Conservation (phyloP, 2,113 vertebrate species). For the Mesembrinibis cayennensis region DNA sequence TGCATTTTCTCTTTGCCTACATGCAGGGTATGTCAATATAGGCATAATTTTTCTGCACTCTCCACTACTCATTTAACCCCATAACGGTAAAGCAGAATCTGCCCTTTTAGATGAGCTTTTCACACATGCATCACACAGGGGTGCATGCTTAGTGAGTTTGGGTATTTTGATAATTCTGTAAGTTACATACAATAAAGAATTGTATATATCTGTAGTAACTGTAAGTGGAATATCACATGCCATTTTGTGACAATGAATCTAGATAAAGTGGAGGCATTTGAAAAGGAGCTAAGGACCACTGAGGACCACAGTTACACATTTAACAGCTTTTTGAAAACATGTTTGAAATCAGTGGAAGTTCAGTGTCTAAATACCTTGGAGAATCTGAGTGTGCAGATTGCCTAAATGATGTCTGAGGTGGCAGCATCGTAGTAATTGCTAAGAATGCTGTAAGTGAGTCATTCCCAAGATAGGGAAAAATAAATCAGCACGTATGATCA, state of each 20-base stretch:
- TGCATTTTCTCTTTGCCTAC: not conserved
- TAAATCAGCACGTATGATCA: not conserved
- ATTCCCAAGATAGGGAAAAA: not conserved
- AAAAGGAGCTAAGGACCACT: not conserved
- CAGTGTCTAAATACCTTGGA: not conserved
- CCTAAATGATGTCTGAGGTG: not conserved
- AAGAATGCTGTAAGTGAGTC: not conserved
- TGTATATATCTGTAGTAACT: not conserved
- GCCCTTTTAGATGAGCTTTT: not conserved
- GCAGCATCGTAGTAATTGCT: not conserved
- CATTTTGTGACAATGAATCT: not conserved
- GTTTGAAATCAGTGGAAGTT: not conserved
- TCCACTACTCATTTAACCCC: not conserved
- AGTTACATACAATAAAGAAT: not conserved
- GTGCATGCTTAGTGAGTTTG: not conserved
- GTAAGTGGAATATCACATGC: not conserved
- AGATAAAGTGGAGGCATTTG: not conserved
- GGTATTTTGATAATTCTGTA: not conserved
- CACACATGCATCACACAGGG: not conserved
- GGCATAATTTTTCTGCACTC: not conserved
- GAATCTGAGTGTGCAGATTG: not conserved
- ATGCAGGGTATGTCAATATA: not conserved
- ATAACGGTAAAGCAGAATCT: not conserved
- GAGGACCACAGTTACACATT: not conserved
- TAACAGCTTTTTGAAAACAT: not conserved